phyloP scores from a whole-genome alignment of 2,888 invertebrate species.

The Pachycephus smyrnensis region DNA sequence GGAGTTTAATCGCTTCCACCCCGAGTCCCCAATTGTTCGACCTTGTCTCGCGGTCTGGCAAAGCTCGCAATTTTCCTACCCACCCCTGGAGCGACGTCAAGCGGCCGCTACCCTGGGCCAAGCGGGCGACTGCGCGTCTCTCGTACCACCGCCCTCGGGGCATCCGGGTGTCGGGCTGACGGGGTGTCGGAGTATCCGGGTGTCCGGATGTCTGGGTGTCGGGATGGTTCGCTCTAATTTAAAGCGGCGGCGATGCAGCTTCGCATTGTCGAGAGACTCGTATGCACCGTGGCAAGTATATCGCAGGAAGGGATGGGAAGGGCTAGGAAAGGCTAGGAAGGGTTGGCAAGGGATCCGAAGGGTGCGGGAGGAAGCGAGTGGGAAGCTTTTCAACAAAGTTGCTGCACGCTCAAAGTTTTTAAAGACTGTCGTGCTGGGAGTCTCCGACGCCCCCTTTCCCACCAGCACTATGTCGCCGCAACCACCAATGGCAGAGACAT shows the following conservation, averaged over 20 bases:
- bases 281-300: conserved; percentile 20
- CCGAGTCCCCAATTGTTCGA: conserved; percentile 38
- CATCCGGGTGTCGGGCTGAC: no score
- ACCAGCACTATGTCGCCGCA: no score
- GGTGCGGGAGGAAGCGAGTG: conserved; percentile 24
- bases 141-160: not conserved
- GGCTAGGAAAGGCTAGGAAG: conserved; percentile 12
- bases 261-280: conserved; percentile 44
- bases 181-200: no score
- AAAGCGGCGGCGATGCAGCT: conserved; percentile 34
- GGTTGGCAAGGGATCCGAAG: conserved; percentile 21
- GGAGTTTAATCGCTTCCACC: conserved; percentile 42
- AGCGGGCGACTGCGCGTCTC: not conserved
- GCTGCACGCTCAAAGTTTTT: conserved; percentile 51
- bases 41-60: conserved; percentile 30
- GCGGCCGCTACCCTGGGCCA: no score
- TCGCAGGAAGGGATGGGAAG: conserved; percentile 27
- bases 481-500: no score
- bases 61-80: conserved; percentile 39
- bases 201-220: no score
- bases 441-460: no score
- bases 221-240: conserved; percentile 42
- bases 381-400: conserved; percentile 52
- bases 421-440: conserved; percentile 54
- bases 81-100: not conserved